Evolutionary conservation across 2,797 vertebrate species (phyloP).

Genomic region (Peromyscus melanophrys): DNA sequence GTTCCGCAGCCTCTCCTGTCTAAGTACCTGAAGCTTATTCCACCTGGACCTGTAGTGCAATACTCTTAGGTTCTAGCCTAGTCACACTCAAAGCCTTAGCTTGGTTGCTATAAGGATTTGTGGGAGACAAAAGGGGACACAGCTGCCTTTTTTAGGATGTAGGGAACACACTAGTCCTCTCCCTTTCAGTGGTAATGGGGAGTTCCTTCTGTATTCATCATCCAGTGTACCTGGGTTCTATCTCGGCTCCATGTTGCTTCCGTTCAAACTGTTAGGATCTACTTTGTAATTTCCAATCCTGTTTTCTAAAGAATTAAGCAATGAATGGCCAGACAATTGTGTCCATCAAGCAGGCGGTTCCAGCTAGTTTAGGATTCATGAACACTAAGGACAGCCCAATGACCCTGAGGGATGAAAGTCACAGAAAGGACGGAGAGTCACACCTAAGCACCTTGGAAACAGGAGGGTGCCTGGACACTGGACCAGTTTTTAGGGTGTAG

Average conservation of each 20-base stretch:
- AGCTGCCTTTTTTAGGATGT: neutral
- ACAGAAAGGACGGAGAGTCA: neutral
- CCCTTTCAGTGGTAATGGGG: neutral
- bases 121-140: neutral
- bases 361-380: neutral
- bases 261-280: neutral
- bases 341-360: neutral
- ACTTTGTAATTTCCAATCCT: neutral
- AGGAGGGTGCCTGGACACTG: neutral
- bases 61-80: neutral
- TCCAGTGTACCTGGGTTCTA: neutral
- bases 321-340: neutral
- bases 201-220: neutral
- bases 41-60: neutral
- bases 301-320: neutral
- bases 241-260: neutral
- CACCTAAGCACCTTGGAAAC: neutral
- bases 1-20: neutral
- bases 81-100: neutral
- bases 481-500: neutral
- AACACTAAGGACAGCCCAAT: neutral
- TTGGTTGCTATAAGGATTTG: neutral
- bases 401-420: neutral
- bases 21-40: neutral
- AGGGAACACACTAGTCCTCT: neutral